Evolutionary conservation across 2,888 invertebrate genomes (phyloP).

Genomic region (Hylaea fasciaria): DNA sequence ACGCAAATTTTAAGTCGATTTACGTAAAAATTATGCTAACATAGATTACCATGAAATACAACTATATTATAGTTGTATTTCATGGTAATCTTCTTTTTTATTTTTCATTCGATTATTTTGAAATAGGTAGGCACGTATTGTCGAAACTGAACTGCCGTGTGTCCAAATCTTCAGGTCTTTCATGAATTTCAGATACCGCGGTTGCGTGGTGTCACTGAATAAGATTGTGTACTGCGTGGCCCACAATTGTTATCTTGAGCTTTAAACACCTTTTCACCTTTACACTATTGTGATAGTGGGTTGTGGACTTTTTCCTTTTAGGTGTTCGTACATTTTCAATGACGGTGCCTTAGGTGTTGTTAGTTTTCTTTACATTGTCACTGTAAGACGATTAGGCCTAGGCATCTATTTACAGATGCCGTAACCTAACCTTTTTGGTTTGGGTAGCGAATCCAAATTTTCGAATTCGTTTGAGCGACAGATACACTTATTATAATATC

Average conservation of each 20-base stretch:
- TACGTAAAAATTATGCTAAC: no score
- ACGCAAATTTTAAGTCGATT: no score
- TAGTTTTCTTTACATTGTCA: no score
- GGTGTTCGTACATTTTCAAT: background rate
- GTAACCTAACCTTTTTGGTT: background rate
- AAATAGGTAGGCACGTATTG: no score
- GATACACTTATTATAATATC: no score
- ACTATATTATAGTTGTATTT: no score
- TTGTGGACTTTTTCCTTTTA: slow-evolving; percentile 5
- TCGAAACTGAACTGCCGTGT: slow-evolving; percentile 39
- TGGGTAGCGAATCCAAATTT: background rate
- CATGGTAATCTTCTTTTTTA: no score
- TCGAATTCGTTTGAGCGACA: no score
- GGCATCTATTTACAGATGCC: no score
- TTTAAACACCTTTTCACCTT: slow-evolving; percentile 43
- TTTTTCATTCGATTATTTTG: no score
- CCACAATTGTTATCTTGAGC: slow-evolving; percentile 61
- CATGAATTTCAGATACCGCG: slow-evolving; percentile 76
- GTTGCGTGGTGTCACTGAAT: slow-evolving; percentile 65
- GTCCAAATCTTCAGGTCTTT: slow-evolving; percentile 50
- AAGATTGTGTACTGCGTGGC: slow-evolving; percentile 59
- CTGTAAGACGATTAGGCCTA: no score
- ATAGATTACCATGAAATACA: no score
- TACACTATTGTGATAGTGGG: slow-evolving; percentile 29
- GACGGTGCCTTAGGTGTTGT: background rate